A percentile compares a stretch with the other conserved stretches of the same genome.
Evolutionary conservation across 2,888 invertebrate genomes (phyloP).

Genomic region (Seladonia tumulorum): DNA sequence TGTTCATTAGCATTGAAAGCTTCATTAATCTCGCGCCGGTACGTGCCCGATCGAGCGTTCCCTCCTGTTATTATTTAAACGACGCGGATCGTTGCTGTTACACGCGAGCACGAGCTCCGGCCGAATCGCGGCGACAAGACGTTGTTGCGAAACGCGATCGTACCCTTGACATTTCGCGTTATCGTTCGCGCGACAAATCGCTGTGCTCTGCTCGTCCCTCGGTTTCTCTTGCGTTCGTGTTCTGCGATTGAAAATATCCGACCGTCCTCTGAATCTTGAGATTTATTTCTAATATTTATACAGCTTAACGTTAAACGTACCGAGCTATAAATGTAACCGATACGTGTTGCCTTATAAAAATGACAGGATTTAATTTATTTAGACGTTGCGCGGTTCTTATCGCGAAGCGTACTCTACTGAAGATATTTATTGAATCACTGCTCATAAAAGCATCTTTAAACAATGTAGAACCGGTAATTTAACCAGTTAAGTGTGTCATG

Average conservation of each 20-base stretch:
- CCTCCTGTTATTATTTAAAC: constrained; percentile 37
- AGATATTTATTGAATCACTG: too few species aligned
- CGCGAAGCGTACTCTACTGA: too few species aligned
- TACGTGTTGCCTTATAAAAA: too few species aligned
- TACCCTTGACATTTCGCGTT: constrained; percentile 16
- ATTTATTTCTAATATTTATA: too few species aligned
- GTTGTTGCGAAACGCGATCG: constrained; percentile 1
- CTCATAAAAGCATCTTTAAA: too few species aligned
- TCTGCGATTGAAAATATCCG: background rate
- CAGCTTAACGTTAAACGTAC: too few species aligned
- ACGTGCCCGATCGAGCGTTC: constrained; percentile 34
- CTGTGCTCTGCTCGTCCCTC: background rate
- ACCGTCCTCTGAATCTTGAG: too few species aligned
- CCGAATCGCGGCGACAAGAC: constrained; percentile 1
- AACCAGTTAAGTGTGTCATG: too few species aligned
- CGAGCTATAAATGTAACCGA: too few species aligned
- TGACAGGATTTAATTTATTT: too few species aligned
- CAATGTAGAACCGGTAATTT: too few species aligned
- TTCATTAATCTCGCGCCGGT: constrained; percentile 36
- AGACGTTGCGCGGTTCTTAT: too few species aligned
- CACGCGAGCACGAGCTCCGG: background rate
- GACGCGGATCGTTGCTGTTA: constrained; percentile 23
- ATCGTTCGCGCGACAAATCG: constrained; percentile 13
- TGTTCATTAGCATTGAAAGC: constrained; percentile 42
- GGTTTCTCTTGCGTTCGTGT: background rate